Evolutionary conservation across 37 sponge, comb jelly and placozoan species (phyloP).

Genomic region (Lycopodina hypogea): DNA sequence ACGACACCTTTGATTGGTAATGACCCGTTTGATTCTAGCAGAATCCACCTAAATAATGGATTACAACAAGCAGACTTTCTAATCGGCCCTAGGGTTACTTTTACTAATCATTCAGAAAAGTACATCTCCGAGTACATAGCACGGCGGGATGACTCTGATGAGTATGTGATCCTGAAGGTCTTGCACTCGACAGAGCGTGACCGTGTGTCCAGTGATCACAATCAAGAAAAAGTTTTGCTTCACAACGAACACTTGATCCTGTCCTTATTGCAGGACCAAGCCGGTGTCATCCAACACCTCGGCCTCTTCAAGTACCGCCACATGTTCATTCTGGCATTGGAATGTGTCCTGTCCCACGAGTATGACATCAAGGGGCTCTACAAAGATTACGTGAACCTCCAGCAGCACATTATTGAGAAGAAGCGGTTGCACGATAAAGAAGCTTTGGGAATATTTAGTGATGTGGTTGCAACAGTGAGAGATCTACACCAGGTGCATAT

Average conservation of each 20-base stretch:
- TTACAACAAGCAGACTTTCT: constrained; percentile 47
- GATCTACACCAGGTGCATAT: constrained; percentile 58
- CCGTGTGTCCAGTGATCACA: not conserved
- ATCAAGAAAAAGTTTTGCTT: constrained; percentile 67
- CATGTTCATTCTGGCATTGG: constrained; percentile 61
- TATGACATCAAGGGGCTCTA: constrained; percentile 36
- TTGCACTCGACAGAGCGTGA: constrained; percentile 3
- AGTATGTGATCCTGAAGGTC: constrained; percentile 59
- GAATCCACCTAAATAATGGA: constrained; percentile 42
- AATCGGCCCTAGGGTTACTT: constrained; percentile 40
- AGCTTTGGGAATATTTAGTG: constrained; percentile 54
- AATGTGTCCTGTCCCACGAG: constrained; percentile 56
- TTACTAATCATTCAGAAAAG: constrained; percentile 44
- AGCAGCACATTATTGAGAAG: constrained; percentile 73
- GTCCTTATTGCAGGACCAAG: constrained; percentile 56
- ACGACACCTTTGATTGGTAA: constrained; percentile 11
- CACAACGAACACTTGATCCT: constrained; percentile 76
- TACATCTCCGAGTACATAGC: constrained; percentile 61
- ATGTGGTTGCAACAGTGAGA: constrained; percentile 39
- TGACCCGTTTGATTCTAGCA: constrained; percentile 33
- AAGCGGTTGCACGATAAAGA: constrained; percentile 64
- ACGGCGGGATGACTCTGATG: constrained; percentile 48
- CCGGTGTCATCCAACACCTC: constrained; percentile 67
- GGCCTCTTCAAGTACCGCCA: constrained; percentile 55
- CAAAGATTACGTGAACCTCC: constrained; percentile 62